Conservation (phyloP, 2,113 vertebrate species). For the Dolichallabes microphthalmus region DNA sequence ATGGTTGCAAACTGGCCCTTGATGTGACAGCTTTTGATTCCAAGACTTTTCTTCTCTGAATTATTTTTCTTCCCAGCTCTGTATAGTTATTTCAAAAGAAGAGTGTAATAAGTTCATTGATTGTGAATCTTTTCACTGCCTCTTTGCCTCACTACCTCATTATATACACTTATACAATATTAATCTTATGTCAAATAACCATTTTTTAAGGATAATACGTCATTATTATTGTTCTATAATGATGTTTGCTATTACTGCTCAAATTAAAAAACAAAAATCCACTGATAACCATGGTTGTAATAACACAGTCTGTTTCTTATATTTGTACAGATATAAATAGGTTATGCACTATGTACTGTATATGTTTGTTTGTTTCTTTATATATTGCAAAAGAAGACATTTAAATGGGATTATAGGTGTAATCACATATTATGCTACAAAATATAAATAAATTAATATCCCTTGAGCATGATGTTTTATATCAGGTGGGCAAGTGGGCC, state of each 20-base stretch:
- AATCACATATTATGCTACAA: background rate
- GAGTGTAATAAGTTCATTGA: constrained; percentile 53
- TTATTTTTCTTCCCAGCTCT: constrained; percentile 30
- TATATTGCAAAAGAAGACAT: background rate
- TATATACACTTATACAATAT: constrained; percentile 6
- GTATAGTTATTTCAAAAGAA: constrained; percentile 52
- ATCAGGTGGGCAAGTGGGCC: background rate
- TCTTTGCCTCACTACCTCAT: background rate
- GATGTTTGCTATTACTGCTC: background rate
- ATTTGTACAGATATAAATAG: background rate
- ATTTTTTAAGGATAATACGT: background rate
- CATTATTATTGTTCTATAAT: background rate
- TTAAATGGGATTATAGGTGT: background rate
- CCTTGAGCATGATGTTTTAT: background rate
- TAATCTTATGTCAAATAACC: background rate
- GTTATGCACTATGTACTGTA: background rate
- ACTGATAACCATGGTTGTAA: background rate
- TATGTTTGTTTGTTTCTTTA: background rate
- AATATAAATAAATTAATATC: background rate
- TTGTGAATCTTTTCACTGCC: constrained; percentile 53
- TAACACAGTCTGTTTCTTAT: too few species aligned
- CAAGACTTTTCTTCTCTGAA: constrained; percentile 53
- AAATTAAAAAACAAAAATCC: background rate
- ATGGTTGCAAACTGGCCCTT: constrained; percentile 62
- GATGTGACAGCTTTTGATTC: constrained; percentile 65